A percentile compares a stretch with the other conserved stretches of the same genome.
These are phyloP conservation scores for Smutsia temminckii DNA, from an alignment of 2,797 vertebrate species.

Conservation along the genomic window DNA sequence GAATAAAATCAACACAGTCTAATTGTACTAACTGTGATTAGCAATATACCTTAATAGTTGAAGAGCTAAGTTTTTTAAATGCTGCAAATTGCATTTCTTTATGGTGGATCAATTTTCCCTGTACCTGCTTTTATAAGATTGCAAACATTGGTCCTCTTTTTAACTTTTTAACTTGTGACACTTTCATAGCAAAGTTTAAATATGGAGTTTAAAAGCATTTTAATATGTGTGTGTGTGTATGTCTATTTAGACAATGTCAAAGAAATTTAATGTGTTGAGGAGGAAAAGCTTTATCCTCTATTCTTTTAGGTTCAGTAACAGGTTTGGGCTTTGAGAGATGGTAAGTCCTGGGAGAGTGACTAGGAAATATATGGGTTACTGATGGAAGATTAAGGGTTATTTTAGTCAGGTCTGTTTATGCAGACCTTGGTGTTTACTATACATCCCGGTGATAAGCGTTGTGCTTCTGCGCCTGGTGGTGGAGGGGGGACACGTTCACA, in stretches of 20 bases:
- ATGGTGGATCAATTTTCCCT: background rate
- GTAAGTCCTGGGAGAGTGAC: background rate
- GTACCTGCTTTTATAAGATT: background rate
- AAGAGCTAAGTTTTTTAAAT: background rate
- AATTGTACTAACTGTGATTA: background rate
- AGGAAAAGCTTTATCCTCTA: background rate
- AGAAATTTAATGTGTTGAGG: background rate
- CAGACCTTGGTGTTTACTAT: background rate
- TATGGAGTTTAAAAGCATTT: slow-evolving; percentile 6
- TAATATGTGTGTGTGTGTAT: too few species aligned
- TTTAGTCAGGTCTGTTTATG: background rate
- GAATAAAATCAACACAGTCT: background rate
- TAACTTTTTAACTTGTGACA: background rate
- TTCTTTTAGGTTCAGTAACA: background rate
- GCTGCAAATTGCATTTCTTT: background rate
- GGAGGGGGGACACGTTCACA: background rate
- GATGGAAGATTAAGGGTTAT: background rate
- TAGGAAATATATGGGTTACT: background rate
- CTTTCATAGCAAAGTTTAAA: background rate
- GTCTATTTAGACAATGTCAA: too few species aligned
- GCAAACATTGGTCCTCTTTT: background rate
- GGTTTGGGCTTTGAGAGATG: background rate
- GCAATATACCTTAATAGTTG: background rate
- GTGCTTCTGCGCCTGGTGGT: background rate
- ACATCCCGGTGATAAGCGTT: background rate